A percentile compares a stretch with the other conserved stretches of the same genome.
These are phyloP conservation scores for Orientallactaga sibirica DNA, from an alignment of 2,797 vertebrate genomes.

Conservation along the genomic window DNA sequence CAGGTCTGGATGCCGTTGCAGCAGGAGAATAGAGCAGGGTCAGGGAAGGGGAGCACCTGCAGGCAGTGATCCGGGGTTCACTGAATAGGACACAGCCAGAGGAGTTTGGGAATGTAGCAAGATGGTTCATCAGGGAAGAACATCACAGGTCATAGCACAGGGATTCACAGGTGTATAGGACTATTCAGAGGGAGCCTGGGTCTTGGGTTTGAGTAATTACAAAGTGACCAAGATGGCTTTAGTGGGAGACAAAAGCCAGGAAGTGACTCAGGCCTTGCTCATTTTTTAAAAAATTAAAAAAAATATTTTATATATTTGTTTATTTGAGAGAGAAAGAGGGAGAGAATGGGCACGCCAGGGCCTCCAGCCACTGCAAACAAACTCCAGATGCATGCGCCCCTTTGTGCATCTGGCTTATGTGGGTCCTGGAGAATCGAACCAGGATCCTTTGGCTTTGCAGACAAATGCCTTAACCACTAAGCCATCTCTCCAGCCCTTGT, in stretches of 20 bases:
- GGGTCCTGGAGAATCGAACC: no score
- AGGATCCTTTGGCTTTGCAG: no score
- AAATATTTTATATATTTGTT: no score
- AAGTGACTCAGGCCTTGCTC: accelerated
- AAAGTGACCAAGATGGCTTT: not conserved
- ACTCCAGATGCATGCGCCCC: no score
- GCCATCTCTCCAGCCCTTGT: not conserved
- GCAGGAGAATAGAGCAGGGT: no score
- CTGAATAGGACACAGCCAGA: not conserved
- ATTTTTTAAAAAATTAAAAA: no score
- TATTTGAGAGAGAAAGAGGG: no score
- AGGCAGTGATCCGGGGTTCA: accelerated
- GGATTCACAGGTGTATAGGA: accelerated
- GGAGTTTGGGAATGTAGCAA: not conserved
- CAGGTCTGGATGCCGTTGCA: no score
- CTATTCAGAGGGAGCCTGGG: not conserved
- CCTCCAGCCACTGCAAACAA: no score
- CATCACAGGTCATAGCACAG: not conserved
- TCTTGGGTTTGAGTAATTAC: not conserved
- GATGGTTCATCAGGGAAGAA: not conserved
- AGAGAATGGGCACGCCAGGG: no score
- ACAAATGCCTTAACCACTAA: no score
- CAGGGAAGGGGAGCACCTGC: not conserved
- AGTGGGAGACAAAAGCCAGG: not conserved
- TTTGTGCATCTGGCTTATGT: no score